Conservation (phyloP, 2,113 vertebrate genomes). For the Trematomus loennbergii region DNA sequence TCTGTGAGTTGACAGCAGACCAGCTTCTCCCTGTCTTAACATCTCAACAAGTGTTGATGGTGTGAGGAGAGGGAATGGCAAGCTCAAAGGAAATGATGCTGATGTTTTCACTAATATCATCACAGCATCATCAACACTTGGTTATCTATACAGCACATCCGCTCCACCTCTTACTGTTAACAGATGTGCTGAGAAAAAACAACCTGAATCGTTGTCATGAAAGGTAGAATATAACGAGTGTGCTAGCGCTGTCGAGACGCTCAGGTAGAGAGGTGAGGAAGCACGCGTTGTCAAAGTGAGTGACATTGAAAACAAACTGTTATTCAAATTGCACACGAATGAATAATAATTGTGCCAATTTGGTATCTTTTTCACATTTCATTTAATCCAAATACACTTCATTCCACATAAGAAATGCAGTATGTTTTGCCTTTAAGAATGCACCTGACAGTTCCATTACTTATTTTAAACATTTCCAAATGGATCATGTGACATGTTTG, state of each 20-base stretch:
- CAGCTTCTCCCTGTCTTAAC: conserved; percentile 3
- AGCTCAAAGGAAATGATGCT: conserved; percentile 11
- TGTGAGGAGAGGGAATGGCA: conserved; percentile 4
- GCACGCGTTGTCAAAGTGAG: background rate
- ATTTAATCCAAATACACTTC: background rate
- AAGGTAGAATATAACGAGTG: conserved; percentile 3
- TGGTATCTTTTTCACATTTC: conserved; percentile 2
- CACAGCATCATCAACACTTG: background rate
- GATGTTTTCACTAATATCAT: conserved; percentile 36
- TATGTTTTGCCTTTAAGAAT: accelerated
- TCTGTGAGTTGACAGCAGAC: background rate
- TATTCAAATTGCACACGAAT: background rate
- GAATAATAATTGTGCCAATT: conserved; percentile 22
- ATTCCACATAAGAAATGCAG: background rate
- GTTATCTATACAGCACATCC: background rate
- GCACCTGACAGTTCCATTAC: background rate
- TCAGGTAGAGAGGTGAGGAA: background rate
- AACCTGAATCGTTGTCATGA: background rate
- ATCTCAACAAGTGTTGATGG: conserved; percentile 14
- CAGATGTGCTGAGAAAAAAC: background rate
- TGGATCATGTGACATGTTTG: background rate
- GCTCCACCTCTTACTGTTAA: conserved; percentile 6
- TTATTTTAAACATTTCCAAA: background rate
- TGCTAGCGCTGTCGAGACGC: background rate
- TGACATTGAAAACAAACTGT: conserved; percentile 13